These are phyloP conservation scores for Nemurella pictetii DNA, from an alignment of 2,888 invertebrate species.

Conservation along the genomic window DNA sequence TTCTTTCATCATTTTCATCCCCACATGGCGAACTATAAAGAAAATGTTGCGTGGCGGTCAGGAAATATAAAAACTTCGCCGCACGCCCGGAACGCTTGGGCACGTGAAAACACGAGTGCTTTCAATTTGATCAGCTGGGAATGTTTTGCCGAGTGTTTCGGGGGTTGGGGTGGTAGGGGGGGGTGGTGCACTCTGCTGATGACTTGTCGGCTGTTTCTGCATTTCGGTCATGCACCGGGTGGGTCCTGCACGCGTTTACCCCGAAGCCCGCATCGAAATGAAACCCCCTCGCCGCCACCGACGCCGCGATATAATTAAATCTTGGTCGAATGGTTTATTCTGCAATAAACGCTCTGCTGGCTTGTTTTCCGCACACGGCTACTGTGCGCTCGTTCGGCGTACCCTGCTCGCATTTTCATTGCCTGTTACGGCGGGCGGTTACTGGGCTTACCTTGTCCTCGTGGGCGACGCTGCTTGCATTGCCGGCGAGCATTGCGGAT, in stretches of 20 bases:
- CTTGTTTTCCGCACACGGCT: not conserved
- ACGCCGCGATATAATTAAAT: not conserved
- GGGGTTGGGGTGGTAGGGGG: not conserved
- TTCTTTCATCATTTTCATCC: constrained; percentile 15
- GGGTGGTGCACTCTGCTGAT: not conserved
- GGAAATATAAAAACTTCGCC: not conserved
- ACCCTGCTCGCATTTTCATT: not conserved
- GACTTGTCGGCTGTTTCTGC: not conserved
- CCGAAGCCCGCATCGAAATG: not conserved
- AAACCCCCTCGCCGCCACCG: not conserved
- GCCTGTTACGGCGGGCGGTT: not conserved
- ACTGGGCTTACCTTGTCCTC: too few species aligned
- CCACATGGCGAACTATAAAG: not conserved
- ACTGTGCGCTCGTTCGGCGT: not conserved
- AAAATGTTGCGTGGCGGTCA: not conserved
- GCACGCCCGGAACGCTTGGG: not conserved
- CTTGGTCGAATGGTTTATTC: not conserved
- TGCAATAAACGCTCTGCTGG: not conserved
- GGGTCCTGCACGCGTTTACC: not conserved
- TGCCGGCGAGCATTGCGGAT: not conserved
- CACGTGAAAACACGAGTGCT: not conserved
- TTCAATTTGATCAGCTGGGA: not conserved
- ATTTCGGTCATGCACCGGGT: not conserved
- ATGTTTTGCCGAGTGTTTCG: not conserved
- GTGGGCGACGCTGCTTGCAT: not conserved